phyloP scores from a whole-genome alignment of 2,113 vertebrate genomes.

The Pongo abelii region DNA sequence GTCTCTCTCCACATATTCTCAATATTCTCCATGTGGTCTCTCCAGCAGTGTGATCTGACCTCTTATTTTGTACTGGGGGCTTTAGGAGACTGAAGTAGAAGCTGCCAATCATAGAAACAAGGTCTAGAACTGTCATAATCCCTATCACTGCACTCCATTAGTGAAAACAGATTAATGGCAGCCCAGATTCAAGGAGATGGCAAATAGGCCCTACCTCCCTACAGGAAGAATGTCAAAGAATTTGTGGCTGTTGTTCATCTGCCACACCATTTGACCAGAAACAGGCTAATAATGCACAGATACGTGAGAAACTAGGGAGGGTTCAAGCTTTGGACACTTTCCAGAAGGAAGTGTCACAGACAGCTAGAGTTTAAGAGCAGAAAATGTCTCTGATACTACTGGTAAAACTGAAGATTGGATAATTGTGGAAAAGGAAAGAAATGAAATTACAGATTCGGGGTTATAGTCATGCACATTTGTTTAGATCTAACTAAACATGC shows the following conservation, averaged over 20 bases:
- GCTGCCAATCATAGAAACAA: background rate
- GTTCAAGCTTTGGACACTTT: background rate
- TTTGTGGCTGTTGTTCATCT: background rate
- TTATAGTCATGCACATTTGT: background rate
- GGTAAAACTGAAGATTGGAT: background rate
- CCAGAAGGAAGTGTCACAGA: background rate
- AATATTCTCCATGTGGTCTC: background rate
- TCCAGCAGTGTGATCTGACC: background rate
- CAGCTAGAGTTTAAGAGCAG: background rate
- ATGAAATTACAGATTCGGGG: background rate
- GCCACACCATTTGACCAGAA: background rate
- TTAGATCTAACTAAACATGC: background rate
- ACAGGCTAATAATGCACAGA: background rate
- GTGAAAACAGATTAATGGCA: background rate
- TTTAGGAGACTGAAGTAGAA: background rate
- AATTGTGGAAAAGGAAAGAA: background rate
- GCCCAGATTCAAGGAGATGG: background rate
- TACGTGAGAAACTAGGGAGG: background rate
- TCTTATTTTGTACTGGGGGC: background rate
- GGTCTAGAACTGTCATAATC: background rate
- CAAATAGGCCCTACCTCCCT: background rate
- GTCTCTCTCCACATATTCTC: background rate
- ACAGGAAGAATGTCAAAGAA: background rate
- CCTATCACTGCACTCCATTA: background rate
- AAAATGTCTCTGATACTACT: background rate